These are phyloP conservation scores for Erpetoichthys calabaricus DNA, from an alignment of 2,797 vertebrate species.

Conservation along the genomic window DNA sequence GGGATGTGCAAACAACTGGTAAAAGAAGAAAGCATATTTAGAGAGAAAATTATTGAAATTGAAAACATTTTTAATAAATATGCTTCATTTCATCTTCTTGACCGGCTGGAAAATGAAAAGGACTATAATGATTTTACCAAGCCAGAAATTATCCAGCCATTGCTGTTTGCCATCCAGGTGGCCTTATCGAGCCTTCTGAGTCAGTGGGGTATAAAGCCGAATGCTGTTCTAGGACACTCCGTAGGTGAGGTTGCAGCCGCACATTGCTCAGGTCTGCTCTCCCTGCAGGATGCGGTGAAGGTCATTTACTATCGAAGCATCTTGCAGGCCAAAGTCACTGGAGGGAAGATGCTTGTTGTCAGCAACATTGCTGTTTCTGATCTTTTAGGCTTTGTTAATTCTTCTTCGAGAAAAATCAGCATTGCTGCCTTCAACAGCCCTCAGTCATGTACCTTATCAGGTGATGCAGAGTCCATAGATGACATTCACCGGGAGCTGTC, in stretches of 20 bases:
- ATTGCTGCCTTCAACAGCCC: constrained; percentile 70
- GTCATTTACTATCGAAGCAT: constrained; percentile 36
- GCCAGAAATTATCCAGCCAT: constrained; percentile 50
- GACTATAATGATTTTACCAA: constrained; percentile 35
- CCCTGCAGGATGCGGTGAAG: constrained; percentile 39
- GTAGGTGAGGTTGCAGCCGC: constrained; percentile 42
- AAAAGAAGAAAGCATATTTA: constrained; percentile 54
- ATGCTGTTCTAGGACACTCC: constrained; percentile 24
- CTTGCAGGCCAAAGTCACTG: constrained; percentile 30
- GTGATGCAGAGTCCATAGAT: constrained; percentile 39
- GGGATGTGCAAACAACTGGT: constrained; percentile 58
- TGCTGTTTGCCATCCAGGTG: constrained; percentile 72
- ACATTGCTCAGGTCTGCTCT: constrained; percentile 36
- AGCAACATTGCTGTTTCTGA: constrained; percentile 54
- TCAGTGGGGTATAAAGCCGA: constrained; percentile 35
- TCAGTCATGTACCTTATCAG: constrained; percentile 61
- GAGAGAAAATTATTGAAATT: constrained; percentile 52
- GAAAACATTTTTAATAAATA: constrained; percentile 34
- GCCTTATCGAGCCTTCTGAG: constrained; percentile 45
- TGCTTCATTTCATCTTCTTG: constrained; percentile 34
- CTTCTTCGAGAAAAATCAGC: constrained; percentile 43
- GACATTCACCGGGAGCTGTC: constrained; percentile 31
- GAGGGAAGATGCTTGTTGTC: constrained; percentile 45
- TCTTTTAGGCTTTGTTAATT: constrained; percentile 33
- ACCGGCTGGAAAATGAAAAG: constrained; percentile 33